phyloP scores from a whole-genome alignment of 2,888 invertebrate genomes.

The Amaurobius ferox region DNA sequence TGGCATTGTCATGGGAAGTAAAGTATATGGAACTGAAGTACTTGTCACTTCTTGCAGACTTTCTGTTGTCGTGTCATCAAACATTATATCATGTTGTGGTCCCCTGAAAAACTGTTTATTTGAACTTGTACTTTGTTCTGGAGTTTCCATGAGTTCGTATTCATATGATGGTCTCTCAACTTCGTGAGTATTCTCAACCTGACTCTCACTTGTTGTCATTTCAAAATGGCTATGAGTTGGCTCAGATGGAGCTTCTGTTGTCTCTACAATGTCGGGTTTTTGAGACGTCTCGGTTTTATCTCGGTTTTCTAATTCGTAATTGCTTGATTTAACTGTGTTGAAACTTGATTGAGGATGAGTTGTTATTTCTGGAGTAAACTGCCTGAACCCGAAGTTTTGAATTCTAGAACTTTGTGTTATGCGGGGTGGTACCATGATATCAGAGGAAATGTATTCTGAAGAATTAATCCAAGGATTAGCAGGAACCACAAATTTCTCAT shows the following conservation, averaged over 20 bases:
- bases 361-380: neutral
- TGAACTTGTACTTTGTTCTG: neutral
- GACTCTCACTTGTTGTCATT: neutral
- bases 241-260: neutral
- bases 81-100: constrained; percentile 31
- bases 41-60: neutral
- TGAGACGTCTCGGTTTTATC: no score
- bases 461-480: no score
- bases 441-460: no score
- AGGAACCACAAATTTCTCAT: no score
- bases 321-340: neutral
- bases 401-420: neutral
- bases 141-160: neutral
- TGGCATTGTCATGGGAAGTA: neutral
- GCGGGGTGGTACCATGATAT: neutral
- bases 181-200: neutral
- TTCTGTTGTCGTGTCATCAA: constrained; percentile 1
- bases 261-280: no score
- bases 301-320: neutral
- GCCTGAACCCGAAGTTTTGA: neutral
- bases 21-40: neutral
- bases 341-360: neutral
- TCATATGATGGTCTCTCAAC: constrained; percentile 1
- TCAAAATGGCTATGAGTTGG: neutral
- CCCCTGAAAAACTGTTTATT: constrained; percentile 59